These are phyloP conservation scores for Microtus montanus DNA, from an alignment of 2,113 vertebrate species.

Conservation along the genomic window DNA sequence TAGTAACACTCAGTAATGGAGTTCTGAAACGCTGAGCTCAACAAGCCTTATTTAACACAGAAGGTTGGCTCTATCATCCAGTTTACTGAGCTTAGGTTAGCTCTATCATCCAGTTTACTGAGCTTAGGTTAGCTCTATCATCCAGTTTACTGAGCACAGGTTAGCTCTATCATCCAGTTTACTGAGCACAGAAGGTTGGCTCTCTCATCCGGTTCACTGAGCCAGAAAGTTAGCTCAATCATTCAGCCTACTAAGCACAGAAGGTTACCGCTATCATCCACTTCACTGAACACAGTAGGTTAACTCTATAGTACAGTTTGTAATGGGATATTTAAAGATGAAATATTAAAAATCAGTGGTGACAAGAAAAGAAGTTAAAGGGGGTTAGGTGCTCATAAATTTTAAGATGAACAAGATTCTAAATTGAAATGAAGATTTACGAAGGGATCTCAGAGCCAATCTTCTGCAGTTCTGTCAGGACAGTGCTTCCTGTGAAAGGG, in stretches of 20 bases:
- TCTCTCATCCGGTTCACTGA: too few relatives aligned
- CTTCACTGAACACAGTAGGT: neutral
- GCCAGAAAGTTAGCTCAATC: too few relatives aligned
- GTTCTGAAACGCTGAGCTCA: conserved; percentile 3
- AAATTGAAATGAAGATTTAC: neutral
- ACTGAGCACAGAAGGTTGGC: neutral
- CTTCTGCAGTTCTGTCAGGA: neutral
- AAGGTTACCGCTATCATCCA: neutral
- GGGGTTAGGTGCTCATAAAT: conserved; percentile 5
- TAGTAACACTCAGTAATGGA: neutral
- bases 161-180: neutral
- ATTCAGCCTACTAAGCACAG: too few relatives aligned
- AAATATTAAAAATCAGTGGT: neutral
- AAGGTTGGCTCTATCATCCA: neutral
- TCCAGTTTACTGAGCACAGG: neutral
- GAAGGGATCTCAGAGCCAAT: neutral
- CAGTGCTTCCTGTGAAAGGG: neutral
- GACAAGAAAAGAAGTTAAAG: neutral
- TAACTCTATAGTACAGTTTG: neutral
- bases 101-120: neutral
- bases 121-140: neutral
- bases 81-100: neutral
- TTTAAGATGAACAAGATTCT: conserved; percentile 18
- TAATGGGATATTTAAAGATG: neutral
- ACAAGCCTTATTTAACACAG: neutral